A percentile compares a stretch with the other conserved stretches of the same genome.
phyloP scores from a whole-genome alignment of 2,888 invertebrate species.

The Synanthedon formicaeformis region DNA sequence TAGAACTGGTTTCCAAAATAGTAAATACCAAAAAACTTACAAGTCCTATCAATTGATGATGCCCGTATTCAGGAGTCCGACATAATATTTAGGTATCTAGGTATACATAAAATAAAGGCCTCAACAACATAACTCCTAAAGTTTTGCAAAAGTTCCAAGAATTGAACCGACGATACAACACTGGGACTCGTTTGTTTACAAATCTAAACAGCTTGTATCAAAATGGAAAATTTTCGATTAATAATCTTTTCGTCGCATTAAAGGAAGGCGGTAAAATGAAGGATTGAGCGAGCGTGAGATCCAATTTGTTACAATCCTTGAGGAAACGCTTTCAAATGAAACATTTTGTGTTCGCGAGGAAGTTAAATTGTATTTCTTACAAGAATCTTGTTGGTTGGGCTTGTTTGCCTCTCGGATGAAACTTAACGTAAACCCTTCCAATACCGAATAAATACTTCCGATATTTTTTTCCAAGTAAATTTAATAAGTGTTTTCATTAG shows the following conservation, averaged over 20 bases:
- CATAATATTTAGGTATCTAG: no score
- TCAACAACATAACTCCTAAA: no score
- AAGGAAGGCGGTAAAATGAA: slow-evolving; percentile 53
- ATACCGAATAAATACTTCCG: slow-evolving; percentile 27
- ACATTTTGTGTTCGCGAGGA: slow-evolving; percentile 48
- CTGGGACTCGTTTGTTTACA: slow-evolving; percentile 20
- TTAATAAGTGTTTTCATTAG: neutral
- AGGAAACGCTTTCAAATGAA: slow-evolving; percentile 57
- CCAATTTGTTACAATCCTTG: slow-evolving; percentile 61
- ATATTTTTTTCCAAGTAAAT: slow-evolving; percentile 2
- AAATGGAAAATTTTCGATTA: slow-evolving; percentile 53
- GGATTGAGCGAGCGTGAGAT: slow-evolving; percentile 58
- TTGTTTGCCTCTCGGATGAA: slow-evolving; percentile 32
- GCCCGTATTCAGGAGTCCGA: no score
- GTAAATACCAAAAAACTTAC: no score
- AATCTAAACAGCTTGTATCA: slow-evolving; percentile 30
- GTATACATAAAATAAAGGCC: no score
- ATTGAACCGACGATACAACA: neutral
- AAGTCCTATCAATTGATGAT: no score
- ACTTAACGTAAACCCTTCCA: slow-evolving; percentile 37
- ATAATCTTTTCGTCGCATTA: slow-evolving; percentile 55
- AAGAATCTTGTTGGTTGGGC: slow-evolving; percentile 31
- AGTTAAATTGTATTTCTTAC: slow-evolving; percentile 63
- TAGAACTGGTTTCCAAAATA: no score
- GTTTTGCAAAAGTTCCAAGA: no score